Evolutionary conservation across 2,888 invertebrate species (phyloP).

Genomic region (Nomada hirtipes): DNA sequence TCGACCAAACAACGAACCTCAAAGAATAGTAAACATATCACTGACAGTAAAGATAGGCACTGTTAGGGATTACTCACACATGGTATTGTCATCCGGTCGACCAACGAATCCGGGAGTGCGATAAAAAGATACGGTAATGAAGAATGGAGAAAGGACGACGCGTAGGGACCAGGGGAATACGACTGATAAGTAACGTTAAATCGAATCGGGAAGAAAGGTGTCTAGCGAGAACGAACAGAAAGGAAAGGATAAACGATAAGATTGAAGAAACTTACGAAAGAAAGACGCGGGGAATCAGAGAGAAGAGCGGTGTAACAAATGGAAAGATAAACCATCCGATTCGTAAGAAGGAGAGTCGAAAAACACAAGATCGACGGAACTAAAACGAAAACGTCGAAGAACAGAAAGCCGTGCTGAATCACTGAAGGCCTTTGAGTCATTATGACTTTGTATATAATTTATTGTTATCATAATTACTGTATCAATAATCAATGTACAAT

Average conservation of each 20-base stretch:
- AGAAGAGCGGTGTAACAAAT: neutral
- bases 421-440: conserved; percentile 62
- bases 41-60: conserved; percentile 69
- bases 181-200: conserved; percentile 26
- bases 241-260: conserved; percentile 33
- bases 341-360: neutral
- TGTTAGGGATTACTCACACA: conserved; percentile 83
- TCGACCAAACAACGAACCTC: conserved; percentile 36
- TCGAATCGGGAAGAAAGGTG: neutral
- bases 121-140: conserved; percentile 79
- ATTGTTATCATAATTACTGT: conserved; percentile 83
- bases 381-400: neutral
- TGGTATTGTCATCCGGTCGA: conserved; percentile 82
- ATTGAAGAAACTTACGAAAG: no score
- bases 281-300: neutral
- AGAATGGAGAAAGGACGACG: conserved; percentile 65
- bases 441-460: conserved; percentile 83
- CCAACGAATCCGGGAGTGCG: conserved; percentile 84
- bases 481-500: conserved; percentile 84
- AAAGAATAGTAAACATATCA: conserved; percentile 51
- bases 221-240: conserved; percentile 23
- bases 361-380: conserved; percentile 1
- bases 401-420: conserved; percentile 73
- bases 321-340: neutral
- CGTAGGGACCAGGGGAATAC: conserved; percentile 22